These are phyloP conservation scores for Archivesica marissinica DNA, from an alignment of 1,140 invertebrate species.

Conservation along the genomic window DNA sequence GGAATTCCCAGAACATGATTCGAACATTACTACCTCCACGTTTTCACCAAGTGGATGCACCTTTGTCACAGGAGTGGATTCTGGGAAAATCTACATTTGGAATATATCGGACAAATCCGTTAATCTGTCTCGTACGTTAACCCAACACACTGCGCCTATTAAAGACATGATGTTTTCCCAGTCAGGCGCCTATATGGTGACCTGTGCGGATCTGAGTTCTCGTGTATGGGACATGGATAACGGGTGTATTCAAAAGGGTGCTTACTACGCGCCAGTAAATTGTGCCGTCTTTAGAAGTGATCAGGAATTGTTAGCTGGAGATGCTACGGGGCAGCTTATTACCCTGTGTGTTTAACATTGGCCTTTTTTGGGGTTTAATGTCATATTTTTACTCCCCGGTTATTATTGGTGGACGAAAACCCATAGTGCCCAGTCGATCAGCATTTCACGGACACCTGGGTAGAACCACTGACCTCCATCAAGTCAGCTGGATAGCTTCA, in stretches of 20 bases:
- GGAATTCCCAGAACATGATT: slow-evolving; percentile 1
- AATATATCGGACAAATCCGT: not conserved
- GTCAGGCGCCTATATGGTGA: not conserved
- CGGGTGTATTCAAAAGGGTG: not conserved
- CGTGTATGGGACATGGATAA: not conserved
- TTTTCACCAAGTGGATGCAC: slow-evolving; percentile 5
- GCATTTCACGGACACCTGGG: too few species aligned
- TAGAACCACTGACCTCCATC: too few species aligned
- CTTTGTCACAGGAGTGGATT: not conserved
- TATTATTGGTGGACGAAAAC: too few species aligned
- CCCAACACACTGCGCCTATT: not conserved
- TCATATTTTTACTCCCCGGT: too few species aligned
- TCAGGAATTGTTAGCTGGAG: not conserved
- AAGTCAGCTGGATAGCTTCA: too few species aligned
- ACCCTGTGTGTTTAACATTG: not conserved
- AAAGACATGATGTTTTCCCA: not conserved
- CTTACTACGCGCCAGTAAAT: slow-evolving; percentile 7
- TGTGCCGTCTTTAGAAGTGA: not conserved
- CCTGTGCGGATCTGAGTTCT: not conserved
- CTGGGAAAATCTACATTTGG: slow-evolving; percentile 20
- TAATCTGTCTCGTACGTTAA: not conserved
- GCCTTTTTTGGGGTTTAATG: too few species aligned
- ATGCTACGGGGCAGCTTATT: not conserved
- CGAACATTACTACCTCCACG: not conserved
- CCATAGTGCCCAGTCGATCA: too few species aligned